These are phyloP conservation scores for Orchestia grillus DNA, from an alignment of 1,140 invertebrate species.

Conservation along the genomic window DNA sequence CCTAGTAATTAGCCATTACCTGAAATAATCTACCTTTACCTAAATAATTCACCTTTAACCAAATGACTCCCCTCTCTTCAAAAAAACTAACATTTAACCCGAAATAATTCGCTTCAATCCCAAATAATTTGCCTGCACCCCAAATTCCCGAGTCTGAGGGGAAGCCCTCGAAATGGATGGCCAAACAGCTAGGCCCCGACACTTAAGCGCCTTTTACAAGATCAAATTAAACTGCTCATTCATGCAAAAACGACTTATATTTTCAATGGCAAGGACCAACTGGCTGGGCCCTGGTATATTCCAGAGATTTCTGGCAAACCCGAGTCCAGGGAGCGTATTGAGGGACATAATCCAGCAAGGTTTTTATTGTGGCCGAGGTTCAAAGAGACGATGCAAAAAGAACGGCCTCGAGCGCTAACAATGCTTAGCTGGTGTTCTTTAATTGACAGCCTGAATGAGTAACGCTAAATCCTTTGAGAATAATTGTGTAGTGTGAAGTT, in stretches of 20 bases:
- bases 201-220: not conserved
- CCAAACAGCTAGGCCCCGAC: not conserved
- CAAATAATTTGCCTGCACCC: not conserved
- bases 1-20: no score
- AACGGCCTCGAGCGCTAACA: not conserved
- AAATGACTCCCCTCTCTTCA: no score
- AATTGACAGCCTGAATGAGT: not conserved
- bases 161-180: not conserved
- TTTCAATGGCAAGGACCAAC: not conserved
- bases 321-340: not conserved
- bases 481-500: not conserved
- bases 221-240: conserved; percentile 41
- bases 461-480: not conserved
- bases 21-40: no score
- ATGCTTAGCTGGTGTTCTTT: not conserved
- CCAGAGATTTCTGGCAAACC: not conserved
- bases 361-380: not conserved
- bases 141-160: not conserved
- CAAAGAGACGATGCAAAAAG: not conserved
- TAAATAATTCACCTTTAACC: no score
- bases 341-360: not conserved
- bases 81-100: no score
- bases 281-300: not conserved
- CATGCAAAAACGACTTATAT: not conserved
- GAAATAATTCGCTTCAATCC: no score